These are phyloP conservation scores for Stercorarius parasiticus DNA, from an alignment of 2,113 vertebrate species.

Conservation along the genomic window DNA sequence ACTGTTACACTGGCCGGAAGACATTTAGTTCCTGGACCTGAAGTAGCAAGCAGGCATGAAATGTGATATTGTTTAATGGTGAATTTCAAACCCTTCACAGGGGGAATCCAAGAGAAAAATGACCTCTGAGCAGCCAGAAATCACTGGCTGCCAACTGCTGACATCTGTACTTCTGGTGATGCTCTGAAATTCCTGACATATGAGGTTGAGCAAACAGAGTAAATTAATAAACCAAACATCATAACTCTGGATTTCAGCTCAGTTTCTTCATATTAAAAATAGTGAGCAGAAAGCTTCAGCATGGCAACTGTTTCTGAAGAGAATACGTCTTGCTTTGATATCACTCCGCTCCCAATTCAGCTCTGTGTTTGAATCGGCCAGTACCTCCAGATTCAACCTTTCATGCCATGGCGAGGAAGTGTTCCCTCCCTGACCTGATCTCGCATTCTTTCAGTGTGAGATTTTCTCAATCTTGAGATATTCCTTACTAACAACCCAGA, in stretches of 20 bases:
- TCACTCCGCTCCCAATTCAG: not conserved
- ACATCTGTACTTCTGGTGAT: not conserved
- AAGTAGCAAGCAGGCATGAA: constrained; percentile 52
- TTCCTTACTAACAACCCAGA: not conserved
- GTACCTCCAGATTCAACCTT: not conserved
- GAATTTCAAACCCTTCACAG: constrained; percentile 30
- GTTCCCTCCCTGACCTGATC: not conserved
- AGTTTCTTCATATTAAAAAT: not conserved
- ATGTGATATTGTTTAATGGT: constrained; percentile 1
- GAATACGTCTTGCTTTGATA: not conserved
- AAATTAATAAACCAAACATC: constrained; percentile 47
- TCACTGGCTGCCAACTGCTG: constrained; percentile 7
- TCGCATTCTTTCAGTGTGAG: not conserved
- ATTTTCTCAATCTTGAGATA: not conserved
- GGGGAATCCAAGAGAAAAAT: constrained; percentile 21
- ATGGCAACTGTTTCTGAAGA: not conserved
- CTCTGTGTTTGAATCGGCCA: not conserved
- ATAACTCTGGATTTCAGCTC: not conserved
- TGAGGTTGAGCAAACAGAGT: not conserved
- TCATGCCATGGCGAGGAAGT: not conserved
- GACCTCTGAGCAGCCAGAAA: not conserved
- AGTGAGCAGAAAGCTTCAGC: not conserved
- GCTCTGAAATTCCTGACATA: constrained; percentile 10
- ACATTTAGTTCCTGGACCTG: constrained; percentile 28
- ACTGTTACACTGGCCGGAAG: not conserved